Base-by-base conservation (phyloP, 2,113 vertebrate species). In the Cyrtonyx montezumae region DNA sequence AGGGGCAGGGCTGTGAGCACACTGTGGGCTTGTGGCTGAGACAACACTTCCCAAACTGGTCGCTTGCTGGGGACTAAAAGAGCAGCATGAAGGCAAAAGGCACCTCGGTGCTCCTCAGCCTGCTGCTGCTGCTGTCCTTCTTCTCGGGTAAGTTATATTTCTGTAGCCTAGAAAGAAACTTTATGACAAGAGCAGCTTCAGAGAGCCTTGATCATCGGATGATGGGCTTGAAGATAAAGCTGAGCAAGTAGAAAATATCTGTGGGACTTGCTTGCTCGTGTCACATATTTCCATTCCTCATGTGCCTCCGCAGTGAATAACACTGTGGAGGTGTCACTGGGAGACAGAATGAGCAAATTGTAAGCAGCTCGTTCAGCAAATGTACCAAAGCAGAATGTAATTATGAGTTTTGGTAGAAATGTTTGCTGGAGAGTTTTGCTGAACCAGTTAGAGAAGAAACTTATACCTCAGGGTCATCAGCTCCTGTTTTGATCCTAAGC, bases 91-190 rank as follows among this genome's bases (percentile, higher is more conserved):
- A 92, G 96, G 68, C 88, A 92, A 90, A 94, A 86, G 93, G 96
- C 87, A 86, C 95, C 91, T 77, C 97, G 81, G 94, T 97, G 91
- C 93, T 98, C 79, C 95, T 98, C 86, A 97, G 96, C 89, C 92
- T 98, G 67, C 90, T 96, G 95, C 90, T 96, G 95, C 82, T 98
- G 75, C 87, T 98, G 90, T 97, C 91, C 89, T 90, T 97, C 96
- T 90, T 95, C 90, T 96, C 74, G 11, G 97, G 98, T 98, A 96
- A 98, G 98, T 97, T 71, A 93, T 76, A 62, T 91, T 42, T 65
- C 73, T 70, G 62, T 80, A 76, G 36, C 76, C 17, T 93, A 75
- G 2, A 74, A 77, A 59, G 34, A 73, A 28, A 48, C 87, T 71
- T 79, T 73, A 73, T 79, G 82, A 65, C 61, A 91, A 53, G 67